Base-by-base conservation (phyloP, 2,888 invertebrate species). In the Falcaria lacertinaria region DNA sequence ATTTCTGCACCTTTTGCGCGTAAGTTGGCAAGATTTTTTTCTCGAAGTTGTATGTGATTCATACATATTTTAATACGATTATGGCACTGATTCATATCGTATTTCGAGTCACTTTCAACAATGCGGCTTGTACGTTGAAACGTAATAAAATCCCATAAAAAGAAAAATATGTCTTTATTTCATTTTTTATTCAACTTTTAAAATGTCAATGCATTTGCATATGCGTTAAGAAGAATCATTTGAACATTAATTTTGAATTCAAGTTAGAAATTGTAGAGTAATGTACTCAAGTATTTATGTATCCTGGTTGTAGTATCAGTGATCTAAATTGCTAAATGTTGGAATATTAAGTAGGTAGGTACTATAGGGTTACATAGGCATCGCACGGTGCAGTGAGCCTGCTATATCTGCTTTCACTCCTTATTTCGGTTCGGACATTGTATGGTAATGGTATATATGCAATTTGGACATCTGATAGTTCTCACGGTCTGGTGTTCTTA, bases 401-500 rank as follows among this genome's bases (percentile, higher is more conserved):
- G 46, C 44, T 44, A 42, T 50, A 33, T 45, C 38, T 53, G 70
- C 76, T 80, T 79, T 80, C 79, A 74, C 74, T 79, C 67, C 69
- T 65, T 73, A 75, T 73, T 74, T 69, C 44, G 59, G 58, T 42
- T 63, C 46, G 56, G 47, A 69, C 62, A 74, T 79, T 76, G 75
- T 78, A 76, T 74, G 78, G 61, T 76, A 78, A 76, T 77, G 52
- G 44, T 44, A 53, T 54, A 65, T 67, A 63, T 70, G 63, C 66
- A 68, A 69, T 69, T 73, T 58, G 57, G 60, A 58, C 57, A 72
- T 66, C 64, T 63, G 52, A 56, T 63, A 64, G 57, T 77, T 81
- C 81, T 66, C 80, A 80, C 80, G 81, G 59, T 74, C 64, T 59
- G 66, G 56, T 64, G 64, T 58, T 65, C 65, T 63, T 64, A 64